Conservation (phyloP, 2,888 invertebrate species). For the Lycocerus yunnanus region DNA sequence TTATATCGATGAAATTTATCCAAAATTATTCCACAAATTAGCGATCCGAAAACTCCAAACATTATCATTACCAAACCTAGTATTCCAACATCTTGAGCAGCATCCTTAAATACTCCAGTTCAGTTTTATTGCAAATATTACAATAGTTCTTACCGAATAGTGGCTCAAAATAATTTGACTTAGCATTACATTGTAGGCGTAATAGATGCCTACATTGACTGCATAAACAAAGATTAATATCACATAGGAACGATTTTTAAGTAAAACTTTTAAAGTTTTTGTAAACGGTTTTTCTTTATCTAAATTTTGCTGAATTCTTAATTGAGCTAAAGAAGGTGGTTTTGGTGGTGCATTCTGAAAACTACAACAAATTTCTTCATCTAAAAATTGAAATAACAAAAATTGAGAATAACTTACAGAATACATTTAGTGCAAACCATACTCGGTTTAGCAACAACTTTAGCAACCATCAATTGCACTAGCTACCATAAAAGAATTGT, state of each 20-base stretch:
- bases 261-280: not conserved
- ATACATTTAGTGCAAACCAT: not conserved
- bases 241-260: conserved; percentile 22
- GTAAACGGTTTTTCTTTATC: not conserved
- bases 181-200: not conserved
- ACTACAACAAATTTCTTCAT: conserved; percentile 63
- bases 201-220: conserved; percentile 1
- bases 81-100: conserved; percentile 78
- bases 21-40: conserved; percentile 85
- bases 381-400: not conserved
- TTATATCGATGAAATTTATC: conserved; percentile 94
- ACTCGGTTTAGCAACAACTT: not conserved
- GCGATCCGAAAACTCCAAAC: conserved; percentile 90
- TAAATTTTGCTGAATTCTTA: conserved; percentile 57
- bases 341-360: conserved; percentile 81
- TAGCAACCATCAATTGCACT: too few species aligned
- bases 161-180: conserved; percentile 10
- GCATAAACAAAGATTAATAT: not conserved
- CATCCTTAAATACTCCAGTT: conserved; percentile 52
- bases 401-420: not conserved
- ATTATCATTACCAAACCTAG: conserved; percentile 89
- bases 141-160: conserved; percentile 7
- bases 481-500: too few species aligned
- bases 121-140: not conserved
- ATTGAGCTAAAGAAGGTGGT: conserved; percentile 86